Evolutionary conservation across 2,797 vertebrate species (phyloP), one percentile per base, ranked within the genome.

Genomic region (Microcaecilia unicolor): DNA sequence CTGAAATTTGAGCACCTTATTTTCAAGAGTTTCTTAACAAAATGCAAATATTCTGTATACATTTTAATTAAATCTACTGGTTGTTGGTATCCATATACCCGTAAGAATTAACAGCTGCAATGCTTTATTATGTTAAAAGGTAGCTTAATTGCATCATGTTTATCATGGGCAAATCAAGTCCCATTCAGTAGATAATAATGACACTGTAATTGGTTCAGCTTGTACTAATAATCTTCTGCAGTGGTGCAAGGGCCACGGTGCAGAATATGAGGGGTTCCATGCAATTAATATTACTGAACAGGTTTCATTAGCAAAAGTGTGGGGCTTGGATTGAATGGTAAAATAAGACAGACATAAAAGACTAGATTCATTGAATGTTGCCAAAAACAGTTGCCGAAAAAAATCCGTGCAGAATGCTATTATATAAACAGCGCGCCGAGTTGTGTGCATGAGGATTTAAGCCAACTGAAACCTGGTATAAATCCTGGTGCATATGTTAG

Each of bases 121-220:
- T 75, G 79, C 80, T 82, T 83, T 83, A 81, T 83, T 83, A 83
- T 82, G 77, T 83, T 78, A 83, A 83, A 83, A 82, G 80, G 72
- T 83, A 53, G 72, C 82, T 81, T 83, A 80, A 83, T 82, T 83
- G 72, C 80, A 75, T 72, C 68, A 66, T 80, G 81, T 81, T 82
- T 82, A 83, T 83, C 79, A 78, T 71, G 80, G 77, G 78, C 71
- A 78, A 83, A 83, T 83, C 80, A 83, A 80, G 80, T 64, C 70
- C 73, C 80, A 83, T 83, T 82, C 80, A 83, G 66, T 75, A 78
- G 68, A 74, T 77, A 81, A 81, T 82, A 83, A 82, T 82, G 79
- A 77, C 68, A 72, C 69, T 64, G 76, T 82, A 83, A 82, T 82
- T 82, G 80, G 73, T 83, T 77, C 77, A 73, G 74, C 83, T 83